A percentile compares a stretch with the other conserved stretches of the same genome.
These are phyloP conservation scores for Myotis vivesi DNA, from an alignment of 2,797 vertebrate genomes.

Conservation along the genomic window DNA sequence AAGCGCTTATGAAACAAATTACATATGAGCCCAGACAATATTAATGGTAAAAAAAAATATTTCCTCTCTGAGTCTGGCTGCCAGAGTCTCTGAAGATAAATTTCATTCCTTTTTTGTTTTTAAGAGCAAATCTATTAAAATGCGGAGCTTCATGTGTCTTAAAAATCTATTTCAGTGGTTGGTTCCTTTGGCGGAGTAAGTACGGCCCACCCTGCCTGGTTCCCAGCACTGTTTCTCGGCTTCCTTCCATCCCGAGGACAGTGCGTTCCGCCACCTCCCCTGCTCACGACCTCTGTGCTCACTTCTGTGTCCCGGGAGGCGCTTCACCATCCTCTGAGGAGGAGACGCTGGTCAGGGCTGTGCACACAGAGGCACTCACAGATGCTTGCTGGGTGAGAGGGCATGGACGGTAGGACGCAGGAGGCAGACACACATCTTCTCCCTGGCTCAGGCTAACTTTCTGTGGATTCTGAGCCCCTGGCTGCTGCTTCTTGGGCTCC, in stretches of 20 bases:
- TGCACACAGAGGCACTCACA: accelerated
- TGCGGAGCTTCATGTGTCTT: neutral
- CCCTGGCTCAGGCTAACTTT: neutral
- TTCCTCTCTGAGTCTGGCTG: constrained; percentile 17
- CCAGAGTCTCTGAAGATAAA: constrained; percentile 37
- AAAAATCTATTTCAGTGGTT: neutral
- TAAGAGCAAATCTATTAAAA: neutral
- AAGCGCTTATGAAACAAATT: neutral
- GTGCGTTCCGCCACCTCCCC: neutral
- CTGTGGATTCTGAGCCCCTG: neutral
- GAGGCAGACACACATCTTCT: accelerated
- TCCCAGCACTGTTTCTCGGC: neutral
- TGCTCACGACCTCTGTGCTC: neutral
- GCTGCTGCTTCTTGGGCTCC: neutral
- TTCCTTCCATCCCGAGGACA: neutral
- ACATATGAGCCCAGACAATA: neutral
- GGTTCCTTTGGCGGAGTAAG: neutral
- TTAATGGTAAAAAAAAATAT: constrained; percentile 22
- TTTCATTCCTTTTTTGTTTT: neutral
- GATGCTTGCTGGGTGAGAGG: neutral
- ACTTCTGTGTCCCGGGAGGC: neutral
- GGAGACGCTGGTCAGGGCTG: neutral
- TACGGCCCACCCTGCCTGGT: neutral
- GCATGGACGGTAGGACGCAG: accelerated
- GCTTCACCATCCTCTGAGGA: neutral